These are phyloP conservation scores for Pollimyrus isidori DNA, from an alignment of 2,113 vertebrate genomes.

Conservation along the genomic window DNA sequence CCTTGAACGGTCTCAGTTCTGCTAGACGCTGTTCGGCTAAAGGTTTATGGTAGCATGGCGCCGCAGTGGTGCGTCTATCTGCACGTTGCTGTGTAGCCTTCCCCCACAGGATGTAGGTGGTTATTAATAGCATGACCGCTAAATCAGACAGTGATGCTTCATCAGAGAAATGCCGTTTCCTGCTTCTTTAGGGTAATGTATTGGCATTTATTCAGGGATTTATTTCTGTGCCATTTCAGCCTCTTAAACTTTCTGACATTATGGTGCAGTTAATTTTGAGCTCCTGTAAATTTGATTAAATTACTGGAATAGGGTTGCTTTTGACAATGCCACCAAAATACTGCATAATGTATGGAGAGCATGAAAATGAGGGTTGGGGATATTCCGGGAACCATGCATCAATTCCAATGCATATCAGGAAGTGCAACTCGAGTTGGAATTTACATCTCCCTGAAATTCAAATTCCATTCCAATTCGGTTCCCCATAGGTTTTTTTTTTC, in stretches of 20 bases:
- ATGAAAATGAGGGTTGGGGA: background rate
- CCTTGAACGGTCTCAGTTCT: background rate
- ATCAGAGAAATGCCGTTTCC: background rate
- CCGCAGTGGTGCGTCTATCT: background rate
- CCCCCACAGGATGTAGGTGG: background rate
- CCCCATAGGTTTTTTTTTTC: no score
- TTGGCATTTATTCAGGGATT: background rate
- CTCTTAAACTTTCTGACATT: background rate
- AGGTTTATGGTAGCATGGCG: background rate
- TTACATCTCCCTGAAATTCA: no score
- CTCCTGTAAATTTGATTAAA: no score
- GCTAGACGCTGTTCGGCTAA: background rate
- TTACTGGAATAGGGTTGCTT: no score
- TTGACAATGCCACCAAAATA: no score
- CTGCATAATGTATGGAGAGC: background rate
- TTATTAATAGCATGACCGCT: slow-evolving; percentile 1
- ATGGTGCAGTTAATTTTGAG: background rate
- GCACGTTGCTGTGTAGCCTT: background rate
- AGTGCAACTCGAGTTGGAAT: no score
- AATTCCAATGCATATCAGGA: no score
- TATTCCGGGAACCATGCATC: no score
- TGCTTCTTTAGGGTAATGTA: background rate
- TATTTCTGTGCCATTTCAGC: background rate
- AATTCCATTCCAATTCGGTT: no score
- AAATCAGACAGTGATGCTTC: background rate